Conservation (phyloP, 1,140 invertebrate genomes). For the Monomorium pharaonis region DNA sequence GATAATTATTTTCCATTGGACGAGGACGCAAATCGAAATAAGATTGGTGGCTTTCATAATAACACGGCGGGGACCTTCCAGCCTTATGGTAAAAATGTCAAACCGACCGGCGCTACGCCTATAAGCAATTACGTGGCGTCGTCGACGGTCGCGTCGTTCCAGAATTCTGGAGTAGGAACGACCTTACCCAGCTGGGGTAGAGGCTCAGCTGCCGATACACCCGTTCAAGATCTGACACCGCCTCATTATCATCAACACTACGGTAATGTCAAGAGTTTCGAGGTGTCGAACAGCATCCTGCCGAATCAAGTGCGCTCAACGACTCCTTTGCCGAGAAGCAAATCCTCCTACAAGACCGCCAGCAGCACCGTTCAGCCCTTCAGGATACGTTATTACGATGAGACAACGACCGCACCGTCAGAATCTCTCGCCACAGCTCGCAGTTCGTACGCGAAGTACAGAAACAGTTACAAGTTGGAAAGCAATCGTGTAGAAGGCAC, state of each 20-base stretch:
- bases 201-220: slow-evolving; percentile 57
- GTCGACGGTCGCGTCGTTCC: slow-evolving; percentile 76
- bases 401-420: slow-evolving; percentile 60
- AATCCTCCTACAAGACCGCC: slow-evolving; percentile 46
- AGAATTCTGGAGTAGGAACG: background rate
- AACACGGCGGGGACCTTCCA: slow-evolving; percentile 78
- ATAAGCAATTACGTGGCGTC: slow-evolving; percentile 83
- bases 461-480: slow-evolving; percentile 70
- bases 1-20: slow-evolving; percentile 83
- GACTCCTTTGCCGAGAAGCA: slow-evolving; percentile 27
- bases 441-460: slow-evolving; percentile 74
- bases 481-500: slow-evolving; percentile 27
- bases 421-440: slow-evolving; percentile 77
- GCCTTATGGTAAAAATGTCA: slow-evolving; percentile 82
- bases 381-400: slow-evolving; percentile 78
- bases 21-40: slow-evolving; percentile 70
- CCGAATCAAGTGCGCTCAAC: slow-evolving; percentile 44
- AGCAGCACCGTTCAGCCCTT: slow-evolving; percentile 72
- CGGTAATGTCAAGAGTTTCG: slow-evolving; percentile 32
- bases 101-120: slow-evolving; percentile 77
- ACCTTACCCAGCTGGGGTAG: slow-evolving; percentile 15
- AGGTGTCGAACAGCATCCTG: slow-evolving; percentile 50
- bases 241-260: slow-evolving; percentile 57
- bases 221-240: slow-evolving; percentile 74
- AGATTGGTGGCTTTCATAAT: slow-evolving; percentile 85